Base-by-base conservation (phyloP, 2,797 vertebrate species). In the Pseudochirops cupreus region DNA sequence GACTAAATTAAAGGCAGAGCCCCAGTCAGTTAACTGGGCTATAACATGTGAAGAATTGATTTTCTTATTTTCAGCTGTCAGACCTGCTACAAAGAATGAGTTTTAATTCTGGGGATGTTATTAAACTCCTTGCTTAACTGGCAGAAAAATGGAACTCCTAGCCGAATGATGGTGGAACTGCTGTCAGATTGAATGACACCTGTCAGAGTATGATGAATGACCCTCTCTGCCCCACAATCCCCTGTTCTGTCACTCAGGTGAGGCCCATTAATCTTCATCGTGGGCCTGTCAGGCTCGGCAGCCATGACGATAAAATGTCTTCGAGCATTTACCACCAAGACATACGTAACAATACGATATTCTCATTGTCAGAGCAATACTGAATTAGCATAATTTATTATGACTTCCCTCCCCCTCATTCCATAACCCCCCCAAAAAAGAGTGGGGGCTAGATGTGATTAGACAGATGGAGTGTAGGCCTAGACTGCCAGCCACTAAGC, bases 141-240 rank as follows among this genome's bases (percentile, higher is more conserved):
- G 99, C 98, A 99, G 98, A 98, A 99, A 99, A 99, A 98, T 98
- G 98, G 98, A 99, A 98, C 98, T 93, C 24, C 98, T 95, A 97
- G 99, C 98, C 98, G 94, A 98, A 98, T 97, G 55, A 97, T 50
- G 58, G 98, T 91, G 96, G 97, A 96, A 95, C 55, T 91, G 97
- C 99, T 98, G 98, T 98, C 98, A 97, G 97, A 97, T 99, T 99
- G 99, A 99, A 99, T 99, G 99, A 99, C 99, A 99, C 99, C 99
- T 99, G 99, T 99, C 99, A 99, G 99, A 98, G 98, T 98, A 99
- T 99, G 99, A 99, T 99, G 99, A 99, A 99, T 99, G 99, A 99
- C 99, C 99, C 99, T 98, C 99, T 98, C 99, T 99, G 99, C 99
- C 99, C 99, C 99, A 99, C 99, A 99, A 99, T 99, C 99, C 99